These are phyloP conservation scores for Apistogramma diplotaenia DNA, from an alignment of 2,113 vertebrate genomes.

Conservation along the genomic window DNA sequence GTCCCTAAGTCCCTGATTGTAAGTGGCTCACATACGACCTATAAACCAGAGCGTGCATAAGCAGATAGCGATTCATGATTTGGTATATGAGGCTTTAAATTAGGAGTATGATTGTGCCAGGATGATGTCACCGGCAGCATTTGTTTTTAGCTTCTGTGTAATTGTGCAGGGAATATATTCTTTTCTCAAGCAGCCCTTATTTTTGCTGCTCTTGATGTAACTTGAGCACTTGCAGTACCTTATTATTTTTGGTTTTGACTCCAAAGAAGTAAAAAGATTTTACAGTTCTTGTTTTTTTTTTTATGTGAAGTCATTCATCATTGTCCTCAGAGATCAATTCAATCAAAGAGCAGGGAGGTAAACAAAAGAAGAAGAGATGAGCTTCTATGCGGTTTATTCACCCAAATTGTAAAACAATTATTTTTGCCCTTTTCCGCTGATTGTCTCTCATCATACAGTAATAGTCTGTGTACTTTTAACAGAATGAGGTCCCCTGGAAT, in stretches of 20 bases:
- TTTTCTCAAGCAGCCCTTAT: not conserved
- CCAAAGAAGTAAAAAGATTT: not conserved
- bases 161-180: conserved; percentile 2
- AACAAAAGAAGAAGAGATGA: not conserved
- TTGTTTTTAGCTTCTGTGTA: conserved; percentile 41
- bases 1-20: conserved; percentile 8
- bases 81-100: conserved; percentile 26
- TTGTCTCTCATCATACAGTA: conserved; percentile 9
- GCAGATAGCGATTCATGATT: conserved; percentile 51
- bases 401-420: not conserved
- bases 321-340: conserved; percentile 23
- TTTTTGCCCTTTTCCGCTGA: conserved; percentile 10
- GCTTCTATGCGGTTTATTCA: not conserved
- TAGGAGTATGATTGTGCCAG: conserved; percentile 23
- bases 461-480: not conserved
- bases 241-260: conserved; percentile 28
- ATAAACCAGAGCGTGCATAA: conserved; percentile 49
- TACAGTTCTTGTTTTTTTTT: conserved; percentile 39
- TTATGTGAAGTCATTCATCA: conserved; percentile 29
- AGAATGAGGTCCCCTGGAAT: conserved; percentile 7
- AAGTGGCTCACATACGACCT: conserved; percentile 41
- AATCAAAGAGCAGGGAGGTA: conserved; percentile 13
- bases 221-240: conserved; percentile 11
- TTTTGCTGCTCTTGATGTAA: conserved; percentile 22
- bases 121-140: conserved; percentile 12